Percentiles rank a stretch among this genome's conserved stretches.
Conservation (phyloP, 2,113 vertebrate species). For the Albula goreensis region DNA sequence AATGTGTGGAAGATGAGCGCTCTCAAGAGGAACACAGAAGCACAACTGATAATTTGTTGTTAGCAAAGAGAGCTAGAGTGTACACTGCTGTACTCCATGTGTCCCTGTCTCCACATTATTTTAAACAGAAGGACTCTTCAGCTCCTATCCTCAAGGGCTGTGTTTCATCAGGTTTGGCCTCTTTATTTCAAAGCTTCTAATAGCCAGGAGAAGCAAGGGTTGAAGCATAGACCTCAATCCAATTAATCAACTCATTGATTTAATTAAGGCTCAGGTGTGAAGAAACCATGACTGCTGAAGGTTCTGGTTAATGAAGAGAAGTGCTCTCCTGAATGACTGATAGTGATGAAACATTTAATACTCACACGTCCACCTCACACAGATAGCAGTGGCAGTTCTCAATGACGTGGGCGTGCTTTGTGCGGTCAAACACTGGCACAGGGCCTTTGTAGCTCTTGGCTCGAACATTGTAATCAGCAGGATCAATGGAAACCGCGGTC, state of each 20-base stretch:
- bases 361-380: slow-evolving; percentile 96
- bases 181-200: neutral
- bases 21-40: neutral
- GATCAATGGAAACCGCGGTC: slow-evolving; percentile 87
- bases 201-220: neutral
- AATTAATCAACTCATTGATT: neutral
- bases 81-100: neutral
- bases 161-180: neutral
- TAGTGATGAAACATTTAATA: slow-evolving; percentile 36
- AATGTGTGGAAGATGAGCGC: neutral
- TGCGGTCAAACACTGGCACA: slow-evolving; percentile 81
- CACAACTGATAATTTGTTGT: neutral
- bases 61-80: neutral
- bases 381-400: slow-evolving; percentile 96
- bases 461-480: slow-evolving; percentile 86
- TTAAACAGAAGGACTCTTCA: neutral
- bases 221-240: neutral
- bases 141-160: neutral
- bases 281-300: neutral
- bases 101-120: neutral
- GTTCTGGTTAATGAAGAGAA: neutral
- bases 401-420: slow-evolving; percentile 87
- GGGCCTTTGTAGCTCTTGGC: slow-evolving; percentile 79
- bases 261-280: neutral
- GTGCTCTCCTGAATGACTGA: neutral